These are phyloP conservation scores for Odontesthes bonariensis DNA, from an alignment of 2,113 vertebrate genomes.

Conservation along the genomic window DNA sequence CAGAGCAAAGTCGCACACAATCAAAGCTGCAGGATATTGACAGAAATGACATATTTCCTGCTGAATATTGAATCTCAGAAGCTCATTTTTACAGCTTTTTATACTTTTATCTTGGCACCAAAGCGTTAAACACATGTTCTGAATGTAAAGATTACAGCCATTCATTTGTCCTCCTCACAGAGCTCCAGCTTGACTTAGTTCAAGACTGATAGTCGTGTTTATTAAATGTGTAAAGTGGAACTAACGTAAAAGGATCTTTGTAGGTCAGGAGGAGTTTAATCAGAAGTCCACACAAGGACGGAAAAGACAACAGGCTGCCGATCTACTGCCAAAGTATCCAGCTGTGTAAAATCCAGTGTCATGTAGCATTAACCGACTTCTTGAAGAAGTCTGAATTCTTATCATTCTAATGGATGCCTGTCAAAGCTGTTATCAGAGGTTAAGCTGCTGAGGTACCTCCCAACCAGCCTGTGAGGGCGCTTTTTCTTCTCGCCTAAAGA, in stretches of 20 bases:
- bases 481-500: neutral
- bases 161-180: neutral
- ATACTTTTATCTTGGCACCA: neutral
- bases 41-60: slow-evolving; percentile 20
- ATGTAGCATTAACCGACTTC: neutral
- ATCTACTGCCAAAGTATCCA: neutral
- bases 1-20: neutral
- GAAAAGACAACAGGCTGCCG: neutral
- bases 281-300: neutral
- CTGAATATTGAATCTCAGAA: slow-evolving; percentile 22
- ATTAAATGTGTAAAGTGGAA: slow-evolving; percentile 42
- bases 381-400: neutral
- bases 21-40: slow-evolving; percentile 42
- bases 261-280: slow-evolving; percentile 33
- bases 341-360: neutral
- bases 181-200: slow-evolving; percentile 7
- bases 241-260: slow-evolving; percentile 31
- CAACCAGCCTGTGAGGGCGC: neutral
- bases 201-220: slow-evolving; percentile 33
- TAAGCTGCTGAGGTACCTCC: neutral
- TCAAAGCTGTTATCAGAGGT: neutral
- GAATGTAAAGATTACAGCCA: neutral
- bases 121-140: neutral
- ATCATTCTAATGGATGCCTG: neutral
- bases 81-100: neutral